Evolutionary conservation across 2,113 vertebrate genomes (phyloP).

Genomic region (Abramis brama): DNA sequence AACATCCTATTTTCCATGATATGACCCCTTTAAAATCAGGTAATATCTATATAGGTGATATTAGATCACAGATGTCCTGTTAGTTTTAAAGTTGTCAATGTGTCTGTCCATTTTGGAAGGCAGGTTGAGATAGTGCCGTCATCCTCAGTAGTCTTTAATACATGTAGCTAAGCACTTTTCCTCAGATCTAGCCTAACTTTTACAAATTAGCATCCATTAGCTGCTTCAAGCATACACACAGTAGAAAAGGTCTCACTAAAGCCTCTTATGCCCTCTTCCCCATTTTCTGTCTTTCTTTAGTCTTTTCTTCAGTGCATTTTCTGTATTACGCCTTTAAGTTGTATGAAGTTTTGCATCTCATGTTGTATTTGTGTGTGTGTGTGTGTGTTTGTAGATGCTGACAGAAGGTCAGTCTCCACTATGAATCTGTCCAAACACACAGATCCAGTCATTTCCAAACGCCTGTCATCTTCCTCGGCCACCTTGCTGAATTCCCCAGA

Average conservation of each 20-base stretch:
- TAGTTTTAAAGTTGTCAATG: not conserved
- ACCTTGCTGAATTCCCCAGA: conserved; percentile 97
- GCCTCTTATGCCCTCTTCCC: not conserved
- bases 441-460: conserved; percentile 96
- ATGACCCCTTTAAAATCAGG: not conserved
- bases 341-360: not conserved
- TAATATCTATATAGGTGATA: not conserved
- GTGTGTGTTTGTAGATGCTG: conserved; percentile 83
- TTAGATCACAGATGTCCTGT: not conserved
- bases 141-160: not conserved
- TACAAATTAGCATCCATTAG: not conserved
- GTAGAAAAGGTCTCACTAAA: not conserved
- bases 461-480: conserved; percentile 95
- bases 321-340: not conserved
- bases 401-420: conserved; percentile 95
- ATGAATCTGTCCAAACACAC: conserved; percentile 97
- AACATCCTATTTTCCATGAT: not conserved
- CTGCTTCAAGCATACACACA: not conserved
- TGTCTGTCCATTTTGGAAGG: not conserved
- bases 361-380: conserved; percentile 59
- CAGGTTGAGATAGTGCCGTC: conserved; percentile 4
- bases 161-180: not conserved
- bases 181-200: not conserved
- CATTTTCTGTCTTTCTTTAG: not conserved
- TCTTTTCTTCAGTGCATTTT: not conserved